phyloP scores from a whole-genome alignment of 1,140 invertebrate species.

The fruit fly (Drosophila melanogaster) region DNA sequence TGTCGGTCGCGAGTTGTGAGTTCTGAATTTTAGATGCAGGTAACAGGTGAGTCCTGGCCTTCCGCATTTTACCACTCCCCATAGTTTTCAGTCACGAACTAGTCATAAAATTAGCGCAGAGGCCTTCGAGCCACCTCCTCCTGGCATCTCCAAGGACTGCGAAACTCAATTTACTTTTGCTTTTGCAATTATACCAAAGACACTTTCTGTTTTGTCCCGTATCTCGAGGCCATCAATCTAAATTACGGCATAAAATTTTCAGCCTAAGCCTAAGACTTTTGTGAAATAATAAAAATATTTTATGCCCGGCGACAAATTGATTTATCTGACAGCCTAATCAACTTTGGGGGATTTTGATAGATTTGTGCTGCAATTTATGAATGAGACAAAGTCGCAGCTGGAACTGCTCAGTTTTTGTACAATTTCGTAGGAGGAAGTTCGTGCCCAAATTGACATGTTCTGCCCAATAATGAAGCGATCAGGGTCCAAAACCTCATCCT shows the following conservation, averaged over 20 bases:
- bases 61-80: neutral
- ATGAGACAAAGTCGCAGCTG: slow-evolving; percentile 55
- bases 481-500: slow-evolving; percentile 48
- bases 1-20: slow-evolving; percentile 46
- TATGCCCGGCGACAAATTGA: slow-evolving; percentile 72
- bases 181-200: slow-evolving; percentile 49
- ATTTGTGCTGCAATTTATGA: slow-evolving; percentile 56
- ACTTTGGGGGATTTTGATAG: slow-evolving; percentile 56
- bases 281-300: slow-evolving; percentile 67
- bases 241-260: slow-evolving; percentile 57
- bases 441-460: slow-evolving; percentile 69
- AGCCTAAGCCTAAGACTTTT: slow-evolving; percentile 46
- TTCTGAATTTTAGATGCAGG: slow-evolving; percentile 43
- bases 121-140: slow-evolving; percentile 13
- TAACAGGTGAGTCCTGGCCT: slow-evolving; percentile 40
- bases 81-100: slow-evolving; percentile 68
- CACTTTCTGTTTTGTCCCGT: slow-evolving; percentile 49
- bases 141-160: slow-evolving; percentile 15
- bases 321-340: slow-evolving; percentile 62
- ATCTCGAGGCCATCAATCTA: slow-evolving; percentile 66
- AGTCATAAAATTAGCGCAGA: slow-evolving; percentile 60
- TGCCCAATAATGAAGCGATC: slow-evolving; percentile 74
- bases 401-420: slow-evolving; percentile 43
- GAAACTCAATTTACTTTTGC: slow-evolving; percentile 18
- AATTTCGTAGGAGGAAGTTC: slow-evolving; percentile 24